A percentile compares a stretch with the other conserved stretches of the same genome.
These are phyloP conservation scores for Pseudorasbora parva DNA, from an alignment of 2,113 vertebrate species.

Conservation along the genomic window DNA sequence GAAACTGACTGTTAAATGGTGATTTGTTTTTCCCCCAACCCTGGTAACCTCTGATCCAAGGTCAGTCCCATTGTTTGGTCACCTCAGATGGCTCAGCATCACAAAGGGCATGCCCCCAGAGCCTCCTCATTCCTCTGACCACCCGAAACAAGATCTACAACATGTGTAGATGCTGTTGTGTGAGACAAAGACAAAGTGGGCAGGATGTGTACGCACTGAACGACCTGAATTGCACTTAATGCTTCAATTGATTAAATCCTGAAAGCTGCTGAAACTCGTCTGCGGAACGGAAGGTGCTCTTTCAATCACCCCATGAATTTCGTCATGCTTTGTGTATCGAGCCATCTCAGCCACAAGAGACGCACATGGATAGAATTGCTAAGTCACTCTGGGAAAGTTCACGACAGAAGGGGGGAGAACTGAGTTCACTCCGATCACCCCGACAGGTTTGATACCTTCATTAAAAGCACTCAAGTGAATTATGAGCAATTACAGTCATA, in stretches of 20 bases:
- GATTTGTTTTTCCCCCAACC: neutral
- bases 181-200: neutral
- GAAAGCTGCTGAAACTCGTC: constrained; percentile 20
- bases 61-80: neutral
- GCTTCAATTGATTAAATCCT: constrained; percentile 46
- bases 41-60: neutral
- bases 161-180: neutral
- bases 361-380: constrained; percentile 44
- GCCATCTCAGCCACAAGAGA: constrained; percentile 29
- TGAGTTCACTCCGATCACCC: constrained; percentile 31
- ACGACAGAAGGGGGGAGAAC: neutral
- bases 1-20: neutral
- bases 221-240: constrained; percentile 38
- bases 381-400: neutral
- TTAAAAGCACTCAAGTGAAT: constrained; percentile 58
- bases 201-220: constrained; percentile 19
- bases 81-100: neutral
- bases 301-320: constrained; percentile 44
- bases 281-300: constrained; percentile 38
- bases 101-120: neutral
- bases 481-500: constrained; percentile 53
- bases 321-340: constrained; percentile 40
- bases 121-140: neutral
- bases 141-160: constrained; percentile 1
- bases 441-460: constrained; percentile 52